Evolutionary conservation across 2,113 vertebrate species (phyloP), one percentile per base, ranked within the genome.

Genomic region (human (Homo sapiens)): DNA sequence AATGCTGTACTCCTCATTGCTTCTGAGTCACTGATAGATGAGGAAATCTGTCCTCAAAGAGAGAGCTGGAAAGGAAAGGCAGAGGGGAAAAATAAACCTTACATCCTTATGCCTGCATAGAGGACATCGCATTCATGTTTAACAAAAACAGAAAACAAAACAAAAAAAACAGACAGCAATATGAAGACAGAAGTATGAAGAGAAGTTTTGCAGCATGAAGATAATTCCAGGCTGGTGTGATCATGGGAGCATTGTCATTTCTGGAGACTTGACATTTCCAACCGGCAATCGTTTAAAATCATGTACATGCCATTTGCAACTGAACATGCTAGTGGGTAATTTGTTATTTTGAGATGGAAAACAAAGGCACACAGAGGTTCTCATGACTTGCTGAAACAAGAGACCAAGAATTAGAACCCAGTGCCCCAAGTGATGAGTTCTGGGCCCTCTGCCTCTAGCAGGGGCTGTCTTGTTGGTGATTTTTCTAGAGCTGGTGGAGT

Each of bases 301-400:
- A 2, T 18, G 6, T 17, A 30, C 11, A 7, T 11, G 59, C 52
- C 40, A 0, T 25, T 83, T 25, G 86, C 59, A 70, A 12, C 75
- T 16, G 20, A 68, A 52, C 50, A 48, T 0, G 5, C 9, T 13
- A 30, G 22, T 2, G 0, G 22, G n/a, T 35, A 7, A 84, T 38
- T 27, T 17, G 70, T 20, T 48, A 35, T 17, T 70, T 22, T 43
- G 12, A 82, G 76, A 16, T 20, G 32, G 73, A 48, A 84, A 61
- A 61, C 0, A 1, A 59, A 78, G 57, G 30, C 32, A 13, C 13
- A 9, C 1, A n/a, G 27, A 70, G 2, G 22, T 64, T 23, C 27
- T 17, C 4, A 2, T 25, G 22, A 40, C 13, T 55, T 27, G 1
- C 8, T 25, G 23, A 79, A 55, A 40, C 27, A 14, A 23, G 13